Evolutionary conservation across 2,113 vertebrate species (phyloP).

Genomic region (Eolophus roseicapilla): DNA sequence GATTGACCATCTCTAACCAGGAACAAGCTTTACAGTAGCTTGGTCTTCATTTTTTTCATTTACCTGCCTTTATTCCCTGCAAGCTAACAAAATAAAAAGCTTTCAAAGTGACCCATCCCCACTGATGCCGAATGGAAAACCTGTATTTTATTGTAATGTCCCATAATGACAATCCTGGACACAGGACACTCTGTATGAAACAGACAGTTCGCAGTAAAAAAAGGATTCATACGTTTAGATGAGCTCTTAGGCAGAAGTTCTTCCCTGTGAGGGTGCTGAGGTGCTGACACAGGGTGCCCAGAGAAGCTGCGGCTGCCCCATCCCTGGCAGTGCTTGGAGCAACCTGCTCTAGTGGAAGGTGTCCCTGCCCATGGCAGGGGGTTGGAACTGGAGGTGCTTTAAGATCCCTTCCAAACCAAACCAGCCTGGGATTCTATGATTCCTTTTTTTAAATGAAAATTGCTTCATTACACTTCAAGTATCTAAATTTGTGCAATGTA

Average conservation of each 20-base stretch:
- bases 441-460: neutral
- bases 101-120: neutral
- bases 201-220: neutral
- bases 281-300: no score
- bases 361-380: neutral
- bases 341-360: neutral
- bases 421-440: neutral
- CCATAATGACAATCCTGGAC: neutral
- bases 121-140: neutral
- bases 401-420: neutral
- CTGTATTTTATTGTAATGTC: neutral
- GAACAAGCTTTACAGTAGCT: neutral
- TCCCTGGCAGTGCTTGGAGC: no score
- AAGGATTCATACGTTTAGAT: neutral
- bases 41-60: neutral
- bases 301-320: neutral
- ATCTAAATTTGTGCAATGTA: neutral
- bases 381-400: neutral
- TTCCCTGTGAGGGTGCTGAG: neutral
- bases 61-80: neutral
- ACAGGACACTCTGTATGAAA: neutral
- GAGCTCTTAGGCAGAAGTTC: neutral
- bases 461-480: neutral
- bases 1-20: neutral
- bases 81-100: neutral